Base-by-base conservation (phyloP, 2,113 vertebrate species). In the Plotosus lineatus region DNA sequence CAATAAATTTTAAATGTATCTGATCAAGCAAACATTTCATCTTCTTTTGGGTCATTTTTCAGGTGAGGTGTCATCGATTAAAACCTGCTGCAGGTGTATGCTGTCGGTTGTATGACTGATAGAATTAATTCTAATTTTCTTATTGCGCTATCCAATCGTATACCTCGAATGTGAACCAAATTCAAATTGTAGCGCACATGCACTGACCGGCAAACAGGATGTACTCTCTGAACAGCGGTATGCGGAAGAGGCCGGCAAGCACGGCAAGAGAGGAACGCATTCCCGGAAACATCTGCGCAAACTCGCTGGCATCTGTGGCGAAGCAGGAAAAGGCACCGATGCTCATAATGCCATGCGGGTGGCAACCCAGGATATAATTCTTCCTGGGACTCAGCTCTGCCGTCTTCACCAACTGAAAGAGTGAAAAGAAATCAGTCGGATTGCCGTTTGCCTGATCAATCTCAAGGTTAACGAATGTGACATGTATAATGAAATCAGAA, bases 281-380 rank as follows among this genome's bases (percentile, higher is more conserved):
- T 19, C 95, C 93, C 0, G 94, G 94, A 83, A 94, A 95, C 3
- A 14, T 0, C 12, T 88, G 79, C 0, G 82, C 56, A 84, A 95
- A 94, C 36, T 87, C 86, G 0, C 85, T 89, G 63, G 76, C 73
- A 0, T 94, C 92, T 0, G 92, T 93, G 85, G 31, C 21, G 87
- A 96, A 95, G 85, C 91, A 94, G 53, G 84, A 78, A 31, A 92
- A 91, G 2, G 83, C 85, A 1, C 94, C 93, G 0, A 40, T 0
- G 33, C 88, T 65, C 89, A 93, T 91, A 88, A 96, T 93, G 0
- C 94, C 95, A 0, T 95, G 94, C 0, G 93, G 95, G 81, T 96
- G 94, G n/a, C 85, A 89, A 1, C 93, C 94, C 0, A 96, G 48
- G 31, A 96, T 82, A 50, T 95, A 96, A 87, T 95, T 96, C 82